These are phyloP conservation scores for Sinocyclocheilus anophthalmus DNA, from an alignment of 2,113 vertebrate genomes.

Conservation along the genomic window DNA sequence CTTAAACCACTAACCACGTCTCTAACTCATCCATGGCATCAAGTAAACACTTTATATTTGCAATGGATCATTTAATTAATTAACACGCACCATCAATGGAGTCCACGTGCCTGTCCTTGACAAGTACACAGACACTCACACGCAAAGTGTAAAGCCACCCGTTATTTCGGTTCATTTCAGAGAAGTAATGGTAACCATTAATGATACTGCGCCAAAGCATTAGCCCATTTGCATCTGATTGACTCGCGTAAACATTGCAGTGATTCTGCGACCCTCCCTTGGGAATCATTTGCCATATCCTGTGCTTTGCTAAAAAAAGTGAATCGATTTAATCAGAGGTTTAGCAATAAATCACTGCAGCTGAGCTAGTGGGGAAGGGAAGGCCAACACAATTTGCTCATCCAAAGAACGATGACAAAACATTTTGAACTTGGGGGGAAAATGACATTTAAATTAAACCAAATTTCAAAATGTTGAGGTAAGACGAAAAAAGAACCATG, in stretches of 20 bases:
- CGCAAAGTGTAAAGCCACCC: background rate
- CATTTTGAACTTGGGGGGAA: too few relatives aligned
- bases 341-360: constrained; percentile 4
- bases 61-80: constrained; percentile 14
- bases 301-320: background rate
- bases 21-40: constrained; percentile 14
- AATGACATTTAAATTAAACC: background rate
- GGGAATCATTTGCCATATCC: background rate
- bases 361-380: background rate
- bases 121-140: background rate
- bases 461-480: background rate
- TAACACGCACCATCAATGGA: background rate
- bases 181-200: background rate
- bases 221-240: constrained; percentile 41
- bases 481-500: background rate
- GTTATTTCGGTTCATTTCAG: constrained; percentile 25
- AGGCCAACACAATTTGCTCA: background rate
- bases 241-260: constrained; percentile 25
- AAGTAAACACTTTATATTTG: constrained; percentile 44
- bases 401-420: background rate
- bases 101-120: background rate
- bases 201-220: constrained; percentile 12
- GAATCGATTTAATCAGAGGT: constrained; percentile 23
- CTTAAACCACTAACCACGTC: background rate
- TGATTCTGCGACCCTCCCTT: background rate